A percentile compares a stretch with the other conserved stretches of the same genome.
These are phyloP conservation scores for Harpagus bidentatus DNA, from an alignment of 2,113 vertebrate species.

Conservation along the genomic window DNA sequence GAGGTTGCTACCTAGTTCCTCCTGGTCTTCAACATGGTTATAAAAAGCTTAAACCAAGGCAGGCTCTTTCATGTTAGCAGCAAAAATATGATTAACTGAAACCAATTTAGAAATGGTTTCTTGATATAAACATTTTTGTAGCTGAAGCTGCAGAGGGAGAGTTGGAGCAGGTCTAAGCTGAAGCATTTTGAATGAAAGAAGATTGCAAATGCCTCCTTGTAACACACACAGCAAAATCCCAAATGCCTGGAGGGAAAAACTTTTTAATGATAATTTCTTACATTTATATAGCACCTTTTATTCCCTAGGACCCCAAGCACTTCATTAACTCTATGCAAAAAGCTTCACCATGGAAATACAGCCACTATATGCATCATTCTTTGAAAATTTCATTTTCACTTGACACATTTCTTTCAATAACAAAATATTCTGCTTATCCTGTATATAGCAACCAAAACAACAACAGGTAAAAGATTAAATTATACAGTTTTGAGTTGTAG, in stretches of 20 bases:
- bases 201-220: conserved; percentile 28
- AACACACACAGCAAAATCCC: conserved; percentile 36
- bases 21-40: neutral
- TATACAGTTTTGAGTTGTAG: neutral
- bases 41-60: neutral
- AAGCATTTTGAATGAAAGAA: conserved; percentile 41
- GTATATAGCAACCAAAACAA: neutral
- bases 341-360: neutral
- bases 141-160: conserved; percentile 15
- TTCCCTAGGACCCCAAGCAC: conserved; percentile 50
- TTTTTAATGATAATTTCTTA: conserved; percentile 64
- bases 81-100: conserved; percentile 40
- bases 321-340: conserved; percentile 50
- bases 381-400: neutral
- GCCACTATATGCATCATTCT: neutral
- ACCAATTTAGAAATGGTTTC: conserved; percentile 38
- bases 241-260: conserved; percentile 48
- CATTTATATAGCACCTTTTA: conserved; percentile 59
- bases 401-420: neutral
- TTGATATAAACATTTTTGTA: conserved; percentile 39
- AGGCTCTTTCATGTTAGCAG: conserved; percentile 3
- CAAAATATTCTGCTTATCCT: neutral
- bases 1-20: neutral
- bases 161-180: conserved; percentile 8
- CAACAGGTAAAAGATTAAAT: neutral